phyloP scores from a whole-genome alignment of 2,888 invertebrate species.

The Azorinus chamasolen region DNA sequence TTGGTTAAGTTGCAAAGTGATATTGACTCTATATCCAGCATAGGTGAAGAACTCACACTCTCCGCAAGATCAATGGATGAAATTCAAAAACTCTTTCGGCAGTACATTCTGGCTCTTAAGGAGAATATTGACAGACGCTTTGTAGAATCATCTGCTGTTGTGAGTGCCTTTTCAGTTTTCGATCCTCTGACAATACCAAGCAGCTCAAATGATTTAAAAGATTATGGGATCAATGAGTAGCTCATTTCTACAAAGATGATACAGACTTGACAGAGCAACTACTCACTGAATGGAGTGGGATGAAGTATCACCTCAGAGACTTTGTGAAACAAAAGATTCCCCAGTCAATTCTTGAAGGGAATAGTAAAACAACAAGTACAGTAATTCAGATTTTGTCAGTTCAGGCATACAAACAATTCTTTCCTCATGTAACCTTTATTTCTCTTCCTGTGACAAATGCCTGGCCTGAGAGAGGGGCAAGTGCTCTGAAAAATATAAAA shows the following conservation, averaged over 20 bases:
- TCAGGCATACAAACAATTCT: constrained; percentile 10
- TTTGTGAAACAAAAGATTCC: constrained; percentile 23
- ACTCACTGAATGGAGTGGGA: constrained; percentile 27
- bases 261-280: constrained; percentile 14
- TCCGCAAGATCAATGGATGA: constrained; percentile 16
- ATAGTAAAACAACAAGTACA: constrained; percentile 4
- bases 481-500: constrained; percentile 54
- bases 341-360: neutral
- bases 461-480: constrained; percentile 65
- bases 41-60: constrained; percentile 25
- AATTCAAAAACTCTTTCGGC: constrained; percentile 14
- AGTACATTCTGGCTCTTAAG: constrained; percentile 33
- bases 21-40: constrained; percentile 33
- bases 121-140: constrained; percentile 41
- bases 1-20: constrained; percentile 17
- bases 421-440: constrained; percentile 26
- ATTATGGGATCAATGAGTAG: constrained; percentile 19
- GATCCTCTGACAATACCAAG: constrained; percentile 34
- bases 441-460: constrained; percentile 59
- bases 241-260: constrained; percentile 30
- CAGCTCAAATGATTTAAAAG: constrained; percentile 4
- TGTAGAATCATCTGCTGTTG: constrained; percentile 9
- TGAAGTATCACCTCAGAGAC: constrained; percentile 47
- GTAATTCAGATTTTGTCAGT: constrained; percentile 16
- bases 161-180: constrained; percentile 31